Conservation (phyloP, 2,797 vertebrate species). For the Enteromius mattozi region DNA sequence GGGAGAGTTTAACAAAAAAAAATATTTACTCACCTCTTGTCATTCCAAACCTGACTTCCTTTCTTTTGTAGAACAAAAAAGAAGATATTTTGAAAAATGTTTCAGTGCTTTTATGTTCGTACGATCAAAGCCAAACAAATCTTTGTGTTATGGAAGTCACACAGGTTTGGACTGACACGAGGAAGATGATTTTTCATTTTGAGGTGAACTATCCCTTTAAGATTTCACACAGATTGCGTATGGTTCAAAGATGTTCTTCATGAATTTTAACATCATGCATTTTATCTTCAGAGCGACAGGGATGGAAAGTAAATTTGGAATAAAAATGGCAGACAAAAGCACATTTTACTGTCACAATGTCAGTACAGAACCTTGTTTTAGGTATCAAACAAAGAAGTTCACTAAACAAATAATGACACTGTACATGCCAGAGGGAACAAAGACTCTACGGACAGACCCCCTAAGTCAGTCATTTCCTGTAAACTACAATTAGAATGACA, state of each 20-base stretch:
- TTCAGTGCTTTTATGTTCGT: background rate
- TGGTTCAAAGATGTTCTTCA: slow-evolving; percentile 22
- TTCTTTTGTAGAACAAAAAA: background rate
- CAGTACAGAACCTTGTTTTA: slow-evolving; percentile 27
- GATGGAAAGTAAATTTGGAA: slow-evolving; percentile 1
- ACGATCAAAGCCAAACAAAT: background rate
- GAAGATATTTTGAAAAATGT: background rate
- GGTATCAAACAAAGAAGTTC: slow-evolving; percentile 35
- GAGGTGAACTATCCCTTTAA: background rate
- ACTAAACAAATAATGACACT: slow-evolving; percentile 38
- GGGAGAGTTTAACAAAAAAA: background rate
- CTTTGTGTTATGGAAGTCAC: background rate
- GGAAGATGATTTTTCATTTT: background rate
- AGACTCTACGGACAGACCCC: background rate
- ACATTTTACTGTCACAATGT: background rate
- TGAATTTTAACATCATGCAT: slow-evolving; percentile 23
- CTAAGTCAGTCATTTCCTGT: slow-evolving; percentile 2
- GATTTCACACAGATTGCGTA: background rate
- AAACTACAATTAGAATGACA: slow-evolving; percentile 16
- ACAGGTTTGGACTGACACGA: background rate
- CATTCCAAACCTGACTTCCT: background rate
- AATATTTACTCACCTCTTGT: background rate
- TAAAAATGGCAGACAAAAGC: slow-evolving; percentile 17
- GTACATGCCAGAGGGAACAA: background rate
- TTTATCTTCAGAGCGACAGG: background rate